Conservation (phyloP, 2,888 invertebrate species). For the Zygogramma bicolorata region DNA sequence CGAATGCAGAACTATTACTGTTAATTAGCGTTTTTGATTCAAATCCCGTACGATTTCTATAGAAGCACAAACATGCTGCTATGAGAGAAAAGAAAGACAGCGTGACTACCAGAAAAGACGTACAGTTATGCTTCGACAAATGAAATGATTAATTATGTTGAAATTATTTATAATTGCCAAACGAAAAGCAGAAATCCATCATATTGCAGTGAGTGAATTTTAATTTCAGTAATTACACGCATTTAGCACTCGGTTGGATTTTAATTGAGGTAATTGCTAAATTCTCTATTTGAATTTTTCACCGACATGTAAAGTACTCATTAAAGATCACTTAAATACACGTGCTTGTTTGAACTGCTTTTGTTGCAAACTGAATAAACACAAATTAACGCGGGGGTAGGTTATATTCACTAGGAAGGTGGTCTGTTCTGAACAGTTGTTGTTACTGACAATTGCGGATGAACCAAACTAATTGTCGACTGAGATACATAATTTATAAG, state of each 20-base stretch:
- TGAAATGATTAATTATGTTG: not conserved
- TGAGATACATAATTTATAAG: no score
- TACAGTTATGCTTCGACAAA: not conserved
- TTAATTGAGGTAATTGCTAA: not conserved
- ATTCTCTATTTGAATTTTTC: slow-evolving; percentile 29
- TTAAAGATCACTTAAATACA: slow-evolving; percentile 36
- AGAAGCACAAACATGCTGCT: not conserved
- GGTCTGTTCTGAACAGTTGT: not conserved
- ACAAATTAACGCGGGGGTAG: not conserved
- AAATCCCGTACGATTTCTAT: not conserved
- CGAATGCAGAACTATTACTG: no score
- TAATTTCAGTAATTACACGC: slow-evolving; percentile 31
- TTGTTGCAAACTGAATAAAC: not conserved
- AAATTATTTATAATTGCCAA: not conserved
- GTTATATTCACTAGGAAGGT: not conserved
- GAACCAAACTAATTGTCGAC: no score
- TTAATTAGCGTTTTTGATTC: no score
- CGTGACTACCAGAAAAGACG: not conserved
- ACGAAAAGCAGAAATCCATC: slow-evolving; percentile 15
- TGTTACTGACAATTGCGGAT: not conserved
- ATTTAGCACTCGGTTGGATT: slow-evolving; percentile 17
- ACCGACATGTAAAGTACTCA: slow-evolving; percentile 29
- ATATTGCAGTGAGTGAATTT: slow-evolving; percentile 24
- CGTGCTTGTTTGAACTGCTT: slow-evolving; percentile 20
- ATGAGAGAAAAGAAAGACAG: not conserved